Base-by-base conservation (phyloP, 2,113 vertebrate genomes). In the Tamias sibiricus region DNA sequence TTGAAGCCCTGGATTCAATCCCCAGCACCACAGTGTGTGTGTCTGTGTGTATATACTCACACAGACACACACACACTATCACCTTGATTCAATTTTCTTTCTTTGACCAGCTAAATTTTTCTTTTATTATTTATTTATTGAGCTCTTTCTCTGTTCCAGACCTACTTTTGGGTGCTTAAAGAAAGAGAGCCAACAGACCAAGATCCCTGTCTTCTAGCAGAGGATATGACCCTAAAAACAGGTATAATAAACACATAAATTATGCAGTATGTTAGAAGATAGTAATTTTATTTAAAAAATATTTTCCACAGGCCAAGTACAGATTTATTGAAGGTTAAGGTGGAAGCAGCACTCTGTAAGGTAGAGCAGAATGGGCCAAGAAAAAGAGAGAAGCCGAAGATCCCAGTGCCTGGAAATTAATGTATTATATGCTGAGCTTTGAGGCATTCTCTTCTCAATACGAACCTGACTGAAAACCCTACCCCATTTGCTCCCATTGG, bases 71-170 rank as follows among this genome's bases (percentile, higher is more conserved):
- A 66, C 64, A 66, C 64, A 69, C 66, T 44, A 80, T 68, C 14
- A 80, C 35, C 40, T 90, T 80, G n/a, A 68, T 85, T 91, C 19
- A 83, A 79, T 76, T 57, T 37, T 6, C 57, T 68, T 75, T 87
- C 54, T 95, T 92, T 64, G n/a, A 76, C 62, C 13, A 19, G 80
- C 44, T 93, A 69, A 81, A 8, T 68, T 91, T 80, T 81, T 40
- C 57, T 87, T 76, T 74, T 13, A 68, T 87, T 54, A 24, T 80
- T 88, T 59, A 75, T 6, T 79, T 59, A 75, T 6, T 83, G 54
- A 82, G 52, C 62, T 92, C 40, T 87, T 92, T 89, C 26, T 95
- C 74, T 77, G 30, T 81, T 76, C 37, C 35, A 88, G 17, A 24
- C 20, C 11, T 4, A 84, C 59, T 87, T 96, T 30, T 75, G 81